Conservation (phyloP, 30 jellyfish, hydroid and myxozoan genomes). For the Turritopsis dohrnii region DNA sequence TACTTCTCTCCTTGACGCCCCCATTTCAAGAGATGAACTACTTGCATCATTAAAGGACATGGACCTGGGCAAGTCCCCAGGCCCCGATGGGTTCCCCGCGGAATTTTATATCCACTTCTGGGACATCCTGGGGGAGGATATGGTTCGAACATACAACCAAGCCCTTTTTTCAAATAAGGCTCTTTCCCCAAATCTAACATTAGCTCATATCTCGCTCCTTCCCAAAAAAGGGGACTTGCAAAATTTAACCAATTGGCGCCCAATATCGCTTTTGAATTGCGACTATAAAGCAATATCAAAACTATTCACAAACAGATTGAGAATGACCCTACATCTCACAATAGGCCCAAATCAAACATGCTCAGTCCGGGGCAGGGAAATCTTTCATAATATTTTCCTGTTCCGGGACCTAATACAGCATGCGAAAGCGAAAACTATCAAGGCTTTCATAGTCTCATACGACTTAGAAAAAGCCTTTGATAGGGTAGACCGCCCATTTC, state of each 20-base stretch:
- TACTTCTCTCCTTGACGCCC: no score
- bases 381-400: no score
- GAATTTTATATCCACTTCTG: not conserved
- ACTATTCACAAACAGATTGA: conserved; percentile 16
- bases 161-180: no score
- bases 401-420: conserved; percentile 14
- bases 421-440: no score
- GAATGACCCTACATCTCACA: not conserved
- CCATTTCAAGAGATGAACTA: no score
- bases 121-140: not conserved
- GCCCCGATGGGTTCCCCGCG: not conserved
- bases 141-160: no score
- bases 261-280: conserved; percentile 9
- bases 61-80: not conserved
- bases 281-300: conserved; percentile 26
- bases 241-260: conserved; percentile 25
- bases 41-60: not conserved
- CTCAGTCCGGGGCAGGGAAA: conserved; percentile 39
- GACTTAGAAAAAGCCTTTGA: conserved; percentile 48
- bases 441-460: conserved; percentile 9
- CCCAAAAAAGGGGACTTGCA: conserved; percentile 16
- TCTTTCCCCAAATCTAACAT: not conserved
- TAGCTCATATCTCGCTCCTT: conserved; percentile 9
- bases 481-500: conserved; percentile 34
- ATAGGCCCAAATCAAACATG: conserved; percentile 39